Conservation (phyloP, 2,113 vertebrate species). For the Anarhynchus alexandrinus region DNA sequence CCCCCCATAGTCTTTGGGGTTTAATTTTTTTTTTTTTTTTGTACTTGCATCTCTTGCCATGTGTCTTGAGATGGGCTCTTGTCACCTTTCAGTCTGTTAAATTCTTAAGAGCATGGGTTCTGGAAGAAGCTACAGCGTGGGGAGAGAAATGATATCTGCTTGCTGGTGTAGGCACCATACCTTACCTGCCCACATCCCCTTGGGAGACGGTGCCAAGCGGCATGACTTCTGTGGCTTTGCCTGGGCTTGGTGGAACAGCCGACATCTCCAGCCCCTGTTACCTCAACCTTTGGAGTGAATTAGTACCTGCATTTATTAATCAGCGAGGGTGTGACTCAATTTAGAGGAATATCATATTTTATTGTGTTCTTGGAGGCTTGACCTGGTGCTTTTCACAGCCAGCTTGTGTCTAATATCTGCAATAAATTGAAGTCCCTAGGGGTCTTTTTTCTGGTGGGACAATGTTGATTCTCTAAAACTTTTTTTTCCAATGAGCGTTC, state of each 20-base stretch:
- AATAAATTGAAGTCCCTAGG: neutral
- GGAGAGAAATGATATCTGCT: neutral
- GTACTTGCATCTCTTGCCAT: rapidly evolving
- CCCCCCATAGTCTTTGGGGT: neutral
- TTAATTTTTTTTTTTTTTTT: neutral
- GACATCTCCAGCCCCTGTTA: neutral
- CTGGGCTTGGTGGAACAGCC: neutral
- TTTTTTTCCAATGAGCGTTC: neutral
- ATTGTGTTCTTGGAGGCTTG: neutral
- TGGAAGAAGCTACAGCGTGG: neutral
- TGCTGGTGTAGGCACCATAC: neutral
- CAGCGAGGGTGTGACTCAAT: neutral
- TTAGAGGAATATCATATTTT: neutral
- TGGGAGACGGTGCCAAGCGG: neutral
- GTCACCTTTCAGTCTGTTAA: neutral
- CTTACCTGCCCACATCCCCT: neutral
- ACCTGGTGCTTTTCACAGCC: neutral
- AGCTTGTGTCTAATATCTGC: neutral
- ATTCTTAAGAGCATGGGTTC: neutral
- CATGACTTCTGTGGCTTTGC: neutral
- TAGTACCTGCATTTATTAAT: neutral
- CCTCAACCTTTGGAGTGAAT: neutral
- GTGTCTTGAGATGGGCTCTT: neutral
- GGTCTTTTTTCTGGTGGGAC: neutral
- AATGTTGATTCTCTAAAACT: neutral